Evolutionary conservation across 2,888 invertebrate genomes (phyloP), one percentile per base, ranked within the genome.

Genomic region (Polyommatus iphigenia): DNA sequence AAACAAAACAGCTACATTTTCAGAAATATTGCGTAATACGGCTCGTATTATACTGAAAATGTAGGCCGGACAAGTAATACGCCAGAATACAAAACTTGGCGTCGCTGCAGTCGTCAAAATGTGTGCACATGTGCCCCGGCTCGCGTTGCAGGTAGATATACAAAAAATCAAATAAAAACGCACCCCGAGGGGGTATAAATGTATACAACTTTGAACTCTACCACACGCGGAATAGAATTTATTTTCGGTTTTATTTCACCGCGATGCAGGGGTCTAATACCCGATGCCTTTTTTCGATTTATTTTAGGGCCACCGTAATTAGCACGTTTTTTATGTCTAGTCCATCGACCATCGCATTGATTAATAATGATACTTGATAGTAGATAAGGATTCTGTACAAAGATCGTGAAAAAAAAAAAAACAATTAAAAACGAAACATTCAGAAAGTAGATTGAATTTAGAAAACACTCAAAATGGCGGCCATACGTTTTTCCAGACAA

Each of bases 231-330:
- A 50, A 50, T 29, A 54, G 7, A 29, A 18, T 18, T 54, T 50
- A 75, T 50, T 36, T 32, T 32, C 20, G 15, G 3, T n/a, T 59
- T 59, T 41, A 71, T 46, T 41, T 0, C 46, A 80, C 81, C 80
- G 77, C 85, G 80, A 85, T 85, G 88, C 89, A 88, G 89, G 91
- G 91, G 90, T 91, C 91, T 90, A 91, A 92, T 90, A 90, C 89
- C 87, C 87, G 89, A 86, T 81, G 80, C 79, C 80, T 82, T 84
- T 88, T 89, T 89, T 80, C 82, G 79, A 83, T 82, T 83, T 85
- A 87, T 87, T 86, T 85, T 85, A 78, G 81, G 85, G 84, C 87
- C 86, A 85, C 85, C 86, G 88, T 89, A 90, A 92, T 92, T 90
- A 89, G 85, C 87, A 87, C 80, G 83, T 81, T 81, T 81, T 78